Conservation (phyloP, 2,797 vertebrate genomes). For the Sebastes flavidus region DNA sequence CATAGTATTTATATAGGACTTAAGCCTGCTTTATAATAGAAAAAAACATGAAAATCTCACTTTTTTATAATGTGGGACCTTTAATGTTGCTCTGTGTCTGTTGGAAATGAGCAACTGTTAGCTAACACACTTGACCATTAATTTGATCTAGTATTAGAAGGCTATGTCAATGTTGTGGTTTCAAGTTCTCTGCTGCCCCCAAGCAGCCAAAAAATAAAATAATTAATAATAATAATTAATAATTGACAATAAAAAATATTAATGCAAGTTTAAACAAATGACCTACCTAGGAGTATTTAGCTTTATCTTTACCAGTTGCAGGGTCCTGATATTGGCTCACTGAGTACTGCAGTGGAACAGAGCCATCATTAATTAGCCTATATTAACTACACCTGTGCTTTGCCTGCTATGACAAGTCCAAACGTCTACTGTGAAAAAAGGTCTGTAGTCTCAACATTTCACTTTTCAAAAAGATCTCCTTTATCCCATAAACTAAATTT, state of each 20-base stretch:
- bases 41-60: too few species aligned
- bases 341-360: background rate
- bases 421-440: background rate
- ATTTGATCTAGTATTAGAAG: too few species aligned
- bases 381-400: background rate
- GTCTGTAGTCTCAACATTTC: background rate
- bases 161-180: too few species aligned
- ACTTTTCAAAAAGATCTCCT: background rate
- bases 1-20: too few species aligned
- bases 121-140: too few species aligned
- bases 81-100: too few species aligned
- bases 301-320: background rate
- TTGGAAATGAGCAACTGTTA: too few species aligned
- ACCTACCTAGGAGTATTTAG: background rate
- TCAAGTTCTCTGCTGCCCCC: too few species aligned
- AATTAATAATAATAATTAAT: too few species aligned
- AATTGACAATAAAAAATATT: background rate
- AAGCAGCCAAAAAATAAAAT: accelerated
- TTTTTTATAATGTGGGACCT: too few species aligned
- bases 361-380: background rate
- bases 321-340: background rate
- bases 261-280: too few species aligned
- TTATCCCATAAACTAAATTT: background rate
- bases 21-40: too few species aligned
- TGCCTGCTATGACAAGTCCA: background rate